These are phyloP conservation scores for Fragum sueziense DNA, from an alignment of 2,888 invertebrate species.

Conservation along the genomic window DNA sequence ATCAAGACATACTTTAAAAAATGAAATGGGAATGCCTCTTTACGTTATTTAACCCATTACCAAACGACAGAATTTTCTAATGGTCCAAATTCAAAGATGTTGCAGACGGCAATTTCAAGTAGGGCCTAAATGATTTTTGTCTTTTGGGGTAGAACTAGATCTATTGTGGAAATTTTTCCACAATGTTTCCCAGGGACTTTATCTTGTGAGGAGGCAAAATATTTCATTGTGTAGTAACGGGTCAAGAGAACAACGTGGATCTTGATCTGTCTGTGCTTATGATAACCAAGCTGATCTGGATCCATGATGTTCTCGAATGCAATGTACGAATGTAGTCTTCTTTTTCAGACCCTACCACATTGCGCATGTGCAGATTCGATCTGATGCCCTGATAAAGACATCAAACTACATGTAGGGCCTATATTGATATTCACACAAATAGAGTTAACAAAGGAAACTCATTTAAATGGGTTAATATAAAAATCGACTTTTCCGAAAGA, in stretches of 20 bases:
- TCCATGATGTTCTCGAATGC: too few species aligned
- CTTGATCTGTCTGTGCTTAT: too few species aligned
- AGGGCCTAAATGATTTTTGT: too few species aligned
- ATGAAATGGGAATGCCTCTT: too few species aligned
- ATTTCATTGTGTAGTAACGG: background rate
- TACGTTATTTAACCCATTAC: background rate
- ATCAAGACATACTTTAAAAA: too few species aligned
- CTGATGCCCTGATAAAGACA: too few species aligned
- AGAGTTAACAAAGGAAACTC: background rate
- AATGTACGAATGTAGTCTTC: too few species aligned
- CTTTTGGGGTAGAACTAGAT: too few species aligned
- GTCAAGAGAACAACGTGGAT: background rate
- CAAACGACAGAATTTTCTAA: background rate
- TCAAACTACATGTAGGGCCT: too few species aligned
- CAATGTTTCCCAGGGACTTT: background rate
- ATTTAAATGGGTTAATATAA: background rate
- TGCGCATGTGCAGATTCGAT: too few species aligned
- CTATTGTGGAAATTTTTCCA: background rate
- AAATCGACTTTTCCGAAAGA: background rate
- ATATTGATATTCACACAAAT: background rate
- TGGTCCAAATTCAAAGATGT: background rate
- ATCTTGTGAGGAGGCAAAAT: background rate
- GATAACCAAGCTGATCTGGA: too few species aligned
- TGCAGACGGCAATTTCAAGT: background rate
- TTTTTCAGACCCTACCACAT: too few species aligned